Percentiles rank a stretch among this genome's conserved stretches.
Conservation (phyloP, 2,113 vertebrate genomes). For the Ia io region DNA sequence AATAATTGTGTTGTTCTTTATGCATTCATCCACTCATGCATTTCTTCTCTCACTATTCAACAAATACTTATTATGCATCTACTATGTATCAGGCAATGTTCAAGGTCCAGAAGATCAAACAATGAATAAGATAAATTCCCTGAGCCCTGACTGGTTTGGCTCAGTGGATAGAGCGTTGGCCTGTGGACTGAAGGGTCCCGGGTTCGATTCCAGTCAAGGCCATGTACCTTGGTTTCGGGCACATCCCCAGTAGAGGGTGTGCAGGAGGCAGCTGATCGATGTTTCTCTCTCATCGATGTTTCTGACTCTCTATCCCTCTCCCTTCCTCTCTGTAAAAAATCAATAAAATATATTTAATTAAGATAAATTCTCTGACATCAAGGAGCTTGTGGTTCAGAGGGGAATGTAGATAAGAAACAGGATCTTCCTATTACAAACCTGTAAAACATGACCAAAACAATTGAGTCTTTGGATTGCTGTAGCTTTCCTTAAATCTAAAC, state of each 20-base stretch:
- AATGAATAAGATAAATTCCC: slow-evolving; percentile 12
- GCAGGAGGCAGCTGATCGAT: too few species aligned
- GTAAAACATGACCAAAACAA: slow-evolving; percentile 21
- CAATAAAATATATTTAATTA: background rate
- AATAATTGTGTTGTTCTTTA: background rate
- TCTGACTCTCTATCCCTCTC: too few species aligned
- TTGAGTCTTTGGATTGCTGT: background rate
- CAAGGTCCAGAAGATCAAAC: background rate
- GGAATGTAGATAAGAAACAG: background rate
- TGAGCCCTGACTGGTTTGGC: background rate
- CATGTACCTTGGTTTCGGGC: too few species aligned
- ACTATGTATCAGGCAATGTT: background rate
- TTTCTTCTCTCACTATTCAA: background rate
- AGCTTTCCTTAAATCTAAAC: slow-evolving; percentile 3
- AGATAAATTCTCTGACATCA: slow-evolving; percentile 29
- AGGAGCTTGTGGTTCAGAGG: background rate
- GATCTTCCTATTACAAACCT: background rate
- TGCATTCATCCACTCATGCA: background rate
- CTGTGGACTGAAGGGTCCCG: too few species aligned
- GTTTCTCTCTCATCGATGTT: too few species aligned
- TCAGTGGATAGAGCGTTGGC: too few species aligned
- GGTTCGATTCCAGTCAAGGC: too few species aligned
- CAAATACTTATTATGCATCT: slow-evolving; percentile 10
- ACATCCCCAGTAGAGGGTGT: too few species aligned
- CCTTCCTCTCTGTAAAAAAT: too few species aligned